A percentile compares a stretch with the other conserved stretches of the same genome.
Evolutionary conservation across 2,888 invertebrate genomes (phyloP).

Genomic region (Pachydiplax longipennis): DNA sequence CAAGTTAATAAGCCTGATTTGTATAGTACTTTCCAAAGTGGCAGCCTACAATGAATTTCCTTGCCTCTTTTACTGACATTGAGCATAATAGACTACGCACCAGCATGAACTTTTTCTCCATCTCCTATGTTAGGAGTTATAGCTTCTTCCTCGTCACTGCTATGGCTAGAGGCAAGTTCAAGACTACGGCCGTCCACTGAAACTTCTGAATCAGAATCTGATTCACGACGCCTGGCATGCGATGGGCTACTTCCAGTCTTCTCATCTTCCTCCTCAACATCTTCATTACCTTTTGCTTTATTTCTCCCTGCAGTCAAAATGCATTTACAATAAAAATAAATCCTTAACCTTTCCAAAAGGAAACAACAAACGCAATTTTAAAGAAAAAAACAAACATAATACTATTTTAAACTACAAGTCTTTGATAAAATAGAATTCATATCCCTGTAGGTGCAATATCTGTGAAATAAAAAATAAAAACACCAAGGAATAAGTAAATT

Average conservation of each 20-base stretch:
- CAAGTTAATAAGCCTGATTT: too few relatives aligned
- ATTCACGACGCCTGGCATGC: conserved; percentile 66
- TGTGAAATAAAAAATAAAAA: too few relatives aligned
- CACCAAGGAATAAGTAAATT: too few relatives aligned
- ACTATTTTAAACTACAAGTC: too few relatives aligned
- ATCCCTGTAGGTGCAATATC: too few relatives aligned
- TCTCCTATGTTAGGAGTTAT: conserved; percentile 44
- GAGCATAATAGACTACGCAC: conserved; percentile 33
- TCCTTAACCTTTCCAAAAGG: not conserved
- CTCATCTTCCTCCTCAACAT: conserved; percentile 29
- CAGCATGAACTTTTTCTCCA: conserved; percentile 22
- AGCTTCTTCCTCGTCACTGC: conserved; percentile 83
- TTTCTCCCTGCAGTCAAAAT: conserved; percentile 29
- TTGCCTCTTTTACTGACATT: conserved; percentile 46
- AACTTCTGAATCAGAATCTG: conserved; percentile 82
- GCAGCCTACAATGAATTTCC: not conserved
- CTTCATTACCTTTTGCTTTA: conserved; percentile 25
- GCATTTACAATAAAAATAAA: not conserved
- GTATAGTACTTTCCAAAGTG: too few relatives aligned
- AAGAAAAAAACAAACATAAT: too few relatives aligned
- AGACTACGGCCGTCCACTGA: conserved; percentile 77
- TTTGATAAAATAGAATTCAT: too few relatives aligned
- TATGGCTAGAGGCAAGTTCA: conserved; percentile 94
- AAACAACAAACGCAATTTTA: not conserved
- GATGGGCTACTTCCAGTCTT: conserved; percentile 52